Evolutionary conservation across 2,113 vertebrate species (phyloP).

Genomic region (Apeltes quadracus): DNA sequence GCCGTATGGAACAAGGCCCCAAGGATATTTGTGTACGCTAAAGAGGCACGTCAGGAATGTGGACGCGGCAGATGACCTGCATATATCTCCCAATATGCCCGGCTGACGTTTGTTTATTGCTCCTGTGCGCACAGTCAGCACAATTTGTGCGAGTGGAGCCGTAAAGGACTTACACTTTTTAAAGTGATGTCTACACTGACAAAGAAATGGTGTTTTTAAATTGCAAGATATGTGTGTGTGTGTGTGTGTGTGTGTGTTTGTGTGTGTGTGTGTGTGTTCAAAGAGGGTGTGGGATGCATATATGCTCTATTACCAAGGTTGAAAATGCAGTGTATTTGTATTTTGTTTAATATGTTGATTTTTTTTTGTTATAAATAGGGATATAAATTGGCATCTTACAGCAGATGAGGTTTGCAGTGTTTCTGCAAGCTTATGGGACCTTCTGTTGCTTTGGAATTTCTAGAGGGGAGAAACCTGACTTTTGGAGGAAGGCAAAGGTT

Average conservation of each 20-base stretch:
- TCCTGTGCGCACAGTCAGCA: constrained; percentile 45
- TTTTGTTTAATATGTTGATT: too few relatives aligned
- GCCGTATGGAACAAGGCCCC: constrained; percentile 53
- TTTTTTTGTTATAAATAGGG: too few relatives aligned
- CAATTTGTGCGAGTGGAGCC: constrained; percentile 57
- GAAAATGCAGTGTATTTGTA: too few relatives aligned
- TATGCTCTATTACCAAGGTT: neutral
- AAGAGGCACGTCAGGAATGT: constrained; percentile 71
- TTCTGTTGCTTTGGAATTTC: neutral
- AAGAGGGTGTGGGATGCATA: neutral
- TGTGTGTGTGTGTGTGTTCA: constrained; percentile 9
- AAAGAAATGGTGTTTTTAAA: constrained; percentile 11
- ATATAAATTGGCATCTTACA: neutral
- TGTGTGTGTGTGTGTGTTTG: neutral
- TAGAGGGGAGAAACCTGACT: neutral
- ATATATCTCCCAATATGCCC: constrained; percentile 66
- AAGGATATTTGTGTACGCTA: constrained; percentile 63
- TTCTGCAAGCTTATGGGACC: too few relatives aligned
- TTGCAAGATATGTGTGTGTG: constrained; percentile 6
- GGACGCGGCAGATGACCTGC: constrained; percentile 74
- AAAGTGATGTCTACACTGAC: constrained; percentile 39
- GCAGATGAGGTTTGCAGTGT: too few relatives aligned
- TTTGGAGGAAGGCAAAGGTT: neutral
- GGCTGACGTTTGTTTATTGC: constrained; percentile 58
- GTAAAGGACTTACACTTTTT: constrained; percentile 45